Conservation (phyloP, 2,113 vertebrate species). For the Craseonycteris thonglongyai region DNA sequence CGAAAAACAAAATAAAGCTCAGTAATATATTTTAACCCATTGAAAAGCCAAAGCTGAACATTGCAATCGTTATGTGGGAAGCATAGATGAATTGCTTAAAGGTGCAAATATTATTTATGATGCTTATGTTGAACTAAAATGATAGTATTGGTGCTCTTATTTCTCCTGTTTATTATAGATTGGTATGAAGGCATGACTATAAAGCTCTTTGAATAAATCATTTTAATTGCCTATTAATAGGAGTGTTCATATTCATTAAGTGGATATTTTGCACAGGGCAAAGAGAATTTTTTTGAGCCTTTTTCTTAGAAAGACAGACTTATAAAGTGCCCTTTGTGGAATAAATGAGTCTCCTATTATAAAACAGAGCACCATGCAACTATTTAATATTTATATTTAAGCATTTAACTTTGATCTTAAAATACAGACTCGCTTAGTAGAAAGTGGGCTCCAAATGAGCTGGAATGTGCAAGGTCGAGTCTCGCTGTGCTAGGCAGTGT, state of each 20-base stretch:
- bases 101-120: conserved; percentile 49
- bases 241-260: conserved; percentile 60
- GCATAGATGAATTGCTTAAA: conserved; percentile 40
- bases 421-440: neutral
- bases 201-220: conserved; percentile 61
- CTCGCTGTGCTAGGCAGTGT: neutral
- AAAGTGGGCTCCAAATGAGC: neutral
- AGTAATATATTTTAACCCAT: neutral
- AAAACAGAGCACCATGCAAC: neutral
- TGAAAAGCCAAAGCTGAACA: neutral
- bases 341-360: conserved; percentile 32
- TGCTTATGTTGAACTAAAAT: conserved; percentile 15
- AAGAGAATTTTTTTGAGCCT: conserved; percentile 28
- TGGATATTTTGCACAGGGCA: conserved; percentile 56
- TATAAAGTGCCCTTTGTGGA: conserved; percentile 27
- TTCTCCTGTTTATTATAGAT: conserved; percentile 48
- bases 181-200: conserved; percentile 32
- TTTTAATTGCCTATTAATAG: conserved; percentile 57
- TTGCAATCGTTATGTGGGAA: neutral
- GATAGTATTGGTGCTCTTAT: conserved; percentile 21
- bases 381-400: neutral
- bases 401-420: neutral
- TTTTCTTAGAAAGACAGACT: conserved; percentile 40
- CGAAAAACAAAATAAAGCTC: neutral
- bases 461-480: neutral